Evolutionary conservation across 2,113 vertebrate genomes (phyloP), one percentile per base, ranked within the genome.

Genomic region (Lampris incognitus): DNA sequence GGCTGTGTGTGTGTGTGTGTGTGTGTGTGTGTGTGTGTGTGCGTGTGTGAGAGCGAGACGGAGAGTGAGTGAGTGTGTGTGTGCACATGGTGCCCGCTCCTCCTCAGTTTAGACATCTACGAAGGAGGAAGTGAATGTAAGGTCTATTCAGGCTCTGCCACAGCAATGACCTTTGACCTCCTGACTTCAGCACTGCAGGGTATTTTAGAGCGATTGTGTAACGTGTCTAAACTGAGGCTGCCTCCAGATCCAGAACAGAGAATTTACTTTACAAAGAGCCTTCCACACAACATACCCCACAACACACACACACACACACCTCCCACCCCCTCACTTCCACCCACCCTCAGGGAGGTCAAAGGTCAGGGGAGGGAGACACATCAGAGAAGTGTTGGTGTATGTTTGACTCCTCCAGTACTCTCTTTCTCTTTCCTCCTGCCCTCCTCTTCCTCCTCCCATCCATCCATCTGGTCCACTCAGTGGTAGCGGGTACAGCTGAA

Each of bases 161-260:
- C 24, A 24, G 44, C 7, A 73, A 24, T 40, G 81, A 85, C 84
- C 84, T 86, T 36, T 50, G 86, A 82, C 11, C 69, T 66, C 3
- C 41, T 80, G 85, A 76, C 82, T 86, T 88, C 84, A 90, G 88
- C 84, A 37, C 48, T 66, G 61, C 48, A 70, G 87, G 88, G 88
- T 90, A 88, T 90, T 88, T 85, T 85, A 4, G 78, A 82, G 69
- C 68, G 75, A 61, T 85, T 75, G 80, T 85, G 76, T 82, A 81
- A 87, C 82, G 73, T 81, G 68, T 51, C 2, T 11, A 51, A 51
- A 7, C 11, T 8, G 83, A 41, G 2, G 51, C 60, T 64, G 75
- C 46, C 85, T 83, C 76, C 79, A 85, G 75, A 83, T 79, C 83
- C n/a, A 40, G 1, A 81, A 51, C 68, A 38, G 38, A 70, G 52